These are phyloP conservation scores for Lysandra coridon DNA, from an alignment of 2,888 invertebrate genomes.

Conservation along the genomic window DNA sequence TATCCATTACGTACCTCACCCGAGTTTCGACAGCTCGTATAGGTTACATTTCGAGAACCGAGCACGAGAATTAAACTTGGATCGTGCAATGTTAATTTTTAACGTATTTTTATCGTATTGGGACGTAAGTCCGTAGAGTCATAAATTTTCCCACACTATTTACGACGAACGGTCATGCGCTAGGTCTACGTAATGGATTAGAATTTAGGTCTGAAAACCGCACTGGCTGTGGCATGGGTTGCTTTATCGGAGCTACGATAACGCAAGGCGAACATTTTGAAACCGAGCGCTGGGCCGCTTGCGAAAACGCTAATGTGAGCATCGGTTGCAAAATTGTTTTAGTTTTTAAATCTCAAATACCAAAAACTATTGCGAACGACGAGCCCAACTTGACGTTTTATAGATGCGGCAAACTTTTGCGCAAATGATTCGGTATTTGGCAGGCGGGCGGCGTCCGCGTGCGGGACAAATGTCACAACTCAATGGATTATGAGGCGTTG, in stretches of 20 bases:
- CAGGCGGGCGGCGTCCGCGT: slow-evolving; percentile 61
- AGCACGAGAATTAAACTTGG: background rate
- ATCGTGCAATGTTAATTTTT: background rate
- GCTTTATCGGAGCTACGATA: slow-evolving; percentile 77
- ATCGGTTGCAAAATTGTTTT: slow-evolving; percentile 80
- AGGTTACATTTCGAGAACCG: slow-evolving; percentile 5
- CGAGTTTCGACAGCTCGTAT: slow-evolving; percentile 7
- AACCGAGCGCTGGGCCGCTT: slow-evolving; percentile 78
- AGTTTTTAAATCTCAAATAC: slow-evolving; percentile 74
- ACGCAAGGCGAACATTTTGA: slow-evolving; percentile 78
- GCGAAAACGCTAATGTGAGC: slow-evolving; percentile 81
- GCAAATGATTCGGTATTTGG: slow-evolving; percentile 58
- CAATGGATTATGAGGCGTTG: slow-evolving; percentile 75
- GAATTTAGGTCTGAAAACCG: slow-evolving; percentile 75
- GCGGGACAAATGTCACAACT: slow-evolving; percentile 69
- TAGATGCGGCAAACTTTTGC: slow-evolving; percentile 16
- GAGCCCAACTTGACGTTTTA: slow-evolving; percentile 44
- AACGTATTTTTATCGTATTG: slow-evolving; percentile 5
- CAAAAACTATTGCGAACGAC: slow-evolving; percentile 45
- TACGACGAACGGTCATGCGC: slow-evolving; percentile 29
- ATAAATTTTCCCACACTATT: slow-evolving; percentile 23
- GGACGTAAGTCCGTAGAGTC: background rate
- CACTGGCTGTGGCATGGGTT: slow-evolving; percentile 67
- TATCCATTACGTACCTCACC: slow-evolving; percentile 8
- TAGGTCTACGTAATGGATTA: slow-evolving; percentile 40